Evolutionary conservation across 1,140 invertebrate species (phyloP).

Genomic region (Oppia nitens): DNA sequence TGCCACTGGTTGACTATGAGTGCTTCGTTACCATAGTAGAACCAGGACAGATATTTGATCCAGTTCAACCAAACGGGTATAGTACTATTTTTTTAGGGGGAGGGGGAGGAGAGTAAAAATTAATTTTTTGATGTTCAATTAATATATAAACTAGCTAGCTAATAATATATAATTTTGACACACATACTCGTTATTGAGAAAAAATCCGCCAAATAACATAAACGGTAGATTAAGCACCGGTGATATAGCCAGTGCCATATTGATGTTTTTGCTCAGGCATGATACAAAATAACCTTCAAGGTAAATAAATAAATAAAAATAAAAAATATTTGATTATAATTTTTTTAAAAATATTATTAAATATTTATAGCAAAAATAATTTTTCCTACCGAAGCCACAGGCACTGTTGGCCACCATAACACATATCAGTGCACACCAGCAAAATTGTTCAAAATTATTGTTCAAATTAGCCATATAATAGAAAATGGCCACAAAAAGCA

Average conservation of each 20-base stretch:
- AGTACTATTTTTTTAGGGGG: too few relatives aligned
- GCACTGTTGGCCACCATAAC: conserved; percentile 30
- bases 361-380: too few relatives aligned
- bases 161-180: too few relatives aligned
- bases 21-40: conserved; percentile 81
- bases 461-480: conserved; percentile 46
- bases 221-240: conserved; percentile 82
- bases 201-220: conserved; percentile 86
- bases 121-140: too few relatives aligned
- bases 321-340: too few relatives aligned
- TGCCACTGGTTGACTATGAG: conserved; percentile 85
- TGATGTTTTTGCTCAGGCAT: conserved; percentile 54
- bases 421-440: conserved; percentile 24
- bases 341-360: too few relatives aligned
- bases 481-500: conserved; percentile 61
- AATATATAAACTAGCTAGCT: too few relatives aligned
- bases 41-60: conserved; percentile 91
- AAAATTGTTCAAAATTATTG: conserved; percentile 22
- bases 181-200: conserved; percentile 73
- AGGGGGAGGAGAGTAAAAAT: too few relatives aligned
- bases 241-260: conserved; percentile 69
- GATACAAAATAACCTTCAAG: conserved; percentile 87
- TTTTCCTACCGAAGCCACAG: conserved; percentile 29
- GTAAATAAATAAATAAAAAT: too few relatives aligned
- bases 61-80: conserved; percentile 73